Conservation (phyloP, 2,113 vertebrate species). For the Cyanistes caeruleus region DNA sequence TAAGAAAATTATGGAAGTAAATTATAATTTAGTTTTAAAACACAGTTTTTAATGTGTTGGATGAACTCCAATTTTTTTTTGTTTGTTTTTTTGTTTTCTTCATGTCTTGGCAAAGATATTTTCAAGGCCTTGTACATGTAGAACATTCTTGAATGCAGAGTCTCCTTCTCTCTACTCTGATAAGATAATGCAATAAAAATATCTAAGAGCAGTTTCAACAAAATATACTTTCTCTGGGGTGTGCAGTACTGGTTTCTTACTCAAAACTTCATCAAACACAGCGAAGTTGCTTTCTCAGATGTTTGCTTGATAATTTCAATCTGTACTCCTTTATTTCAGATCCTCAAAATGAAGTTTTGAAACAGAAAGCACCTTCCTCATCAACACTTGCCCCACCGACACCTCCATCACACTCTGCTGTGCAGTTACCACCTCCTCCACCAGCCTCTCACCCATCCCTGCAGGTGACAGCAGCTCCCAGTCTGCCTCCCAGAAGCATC, state of each 20-base stretch:
- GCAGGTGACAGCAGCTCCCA: conserved; percentile 60
- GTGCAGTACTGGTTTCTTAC: not conserved
- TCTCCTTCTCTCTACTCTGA: not conserved
- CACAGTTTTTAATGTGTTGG: not conserved
- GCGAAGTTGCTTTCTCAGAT: not conserved
- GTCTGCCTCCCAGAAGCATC: conserved; percentile 83
- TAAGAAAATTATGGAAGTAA: not conserved
- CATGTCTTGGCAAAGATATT: not conserved
- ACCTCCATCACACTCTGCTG: conserved; percentile 27
- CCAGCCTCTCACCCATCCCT: conserved; percentile 36
- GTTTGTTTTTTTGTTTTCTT: not conserved
- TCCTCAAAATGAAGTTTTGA: not conserved
- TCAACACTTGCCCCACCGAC: not conserved
- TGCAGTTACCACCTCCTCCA: conserved; percentile 4
- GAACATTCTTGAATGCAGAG: not conserved
- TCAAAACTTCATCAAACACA: not conserved
- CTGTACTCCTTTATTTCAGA: conserved; percentile 45
- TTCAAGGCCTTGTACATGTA: not conserved
- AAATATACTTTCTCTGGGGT: not conserved
- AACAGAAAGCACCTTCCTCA: not conserved
- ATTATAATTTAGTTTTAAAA: not conserved
- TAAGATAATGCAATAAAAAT: not conserved
- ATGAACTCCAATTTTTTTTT: not conserved
- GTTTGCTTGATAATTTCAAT: not conserved
- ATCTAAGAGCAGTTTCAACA: not conserved